These are phyloP conservation scores for Dicaeum eximium DNA, from an alignment of 2,113 vertebrate species.

Conservation along the genomic window DNA sequence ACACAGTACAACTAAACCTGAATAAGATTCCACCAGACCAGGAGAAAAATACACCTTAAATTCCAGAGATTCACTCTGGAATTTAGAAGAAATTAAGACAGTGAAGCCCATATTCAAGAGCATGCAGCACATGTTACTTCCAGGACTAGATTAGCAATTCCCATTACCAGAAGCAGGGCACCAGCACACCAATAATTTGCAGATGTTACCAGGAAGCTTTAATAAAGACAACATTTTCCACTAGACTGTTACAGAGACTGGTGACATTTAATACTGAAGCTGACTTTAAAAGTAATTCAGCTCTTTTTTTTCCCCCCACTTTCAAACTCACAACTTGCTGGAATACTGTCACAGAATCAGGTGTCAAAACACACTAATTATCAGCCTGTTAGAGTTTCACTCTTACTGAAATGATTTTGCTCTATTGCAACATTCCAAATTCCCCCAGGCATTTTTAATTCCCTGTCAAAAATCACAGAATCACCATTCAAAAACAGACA, in stretches of 20 bases:
- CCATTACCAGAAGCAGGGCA: background rate
- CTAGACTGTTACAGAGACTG: background rate
- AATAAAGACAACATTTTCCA: background rate
- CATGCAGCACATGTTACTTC: background rate
- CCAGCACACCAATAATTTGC: background rate
- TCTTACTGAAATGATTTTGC: background rate
- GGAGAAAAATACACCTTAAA: background rate
- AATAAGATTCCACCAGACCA: background rate
- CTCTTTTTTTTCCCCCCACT: background rate
- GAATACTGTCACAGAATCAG: background rate
- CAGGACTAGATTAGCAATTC: background rate
- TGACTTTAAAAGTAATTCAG: background rate
- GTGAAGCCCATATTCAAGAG: background rate
- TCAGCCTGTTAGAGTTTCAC: background rate
- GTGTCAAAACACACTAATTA: conserved; percentile 22
- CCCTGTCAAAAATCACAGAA: conserved; percentile 33
- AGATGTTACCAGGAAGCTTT: background rate
- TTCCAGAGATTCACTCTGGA: background rate
- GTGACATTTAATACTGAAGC: background rate
- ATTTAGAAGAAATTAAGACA: too few relatives aligned
- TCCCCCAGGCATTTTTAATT: conserved; percentile 28
- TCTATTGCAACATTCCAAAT: background rate
- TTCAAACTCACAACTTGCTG: background rate
- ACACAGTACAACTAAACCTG: background rate
- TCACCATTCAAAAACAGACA: background rate